A percentile compares a stretch with the other conserved stretches of the same genome.
Evolutionary conservation across 2,797 vertebrate species (phyloP).

Genomic region (Coranthus polyacanthus): DNA sequence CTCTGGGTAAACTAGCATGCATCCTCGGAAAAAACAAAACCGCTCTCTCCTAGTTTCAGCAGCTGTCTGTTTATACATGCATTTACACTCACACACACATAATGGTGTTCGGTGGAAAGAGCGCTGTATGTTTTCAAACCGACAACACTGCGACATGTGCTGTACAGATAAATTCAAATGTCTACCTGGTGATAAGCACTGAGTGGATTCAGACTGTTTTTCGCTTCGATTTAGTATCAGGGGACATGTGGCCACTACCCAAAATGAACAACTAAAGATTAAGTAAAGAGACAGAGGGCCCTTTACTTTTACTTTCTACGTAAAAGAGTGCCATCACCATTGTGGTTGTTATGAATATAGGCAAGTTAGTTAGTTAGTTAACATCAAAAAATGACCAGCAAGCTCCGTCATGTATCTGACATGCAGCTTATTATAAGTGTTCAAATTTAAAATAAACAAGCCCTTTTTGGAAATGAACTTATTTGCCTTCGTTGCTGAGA

Average conservation of each 20-base stretch:
- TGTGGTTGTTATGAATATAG: too few relatives aligned
- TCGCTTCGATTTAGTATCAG: not conserved
- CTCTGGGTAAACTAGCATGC: constrained; percentile 52
- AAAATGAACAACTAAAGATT: too few relatives aligned
- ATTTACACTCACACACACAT: constrained; percentile 17
- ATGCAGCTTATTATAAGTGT: too few relatives aligned
- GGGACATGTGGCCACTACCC: not conserved
- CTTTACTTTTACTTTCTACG: too few relatives aligned
- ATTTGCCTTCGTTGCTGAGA: too few relatives aligned
- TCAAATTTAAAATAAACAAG: too few relatives aligned
- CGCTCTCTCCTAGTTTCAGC: constrained; percentile 35
- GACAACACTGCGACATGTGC: not conserved
- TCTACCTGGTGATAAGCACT: not conserved
- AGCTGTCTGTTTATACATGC: constrained; percentile 25
- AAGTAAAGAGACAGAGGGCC: too few relatives aligned
- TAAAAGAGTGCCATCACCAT: too few relatives aligned
- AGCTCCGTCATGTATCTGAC: too few relatives aligned
- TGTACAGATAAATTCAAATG: constrained; percentile 1
- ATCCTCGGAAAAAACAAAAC: constrained; percentile 60
- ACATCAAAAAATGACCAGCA: too few relatives aligned
- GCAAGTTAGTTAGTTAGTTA: too few relatives aligned
- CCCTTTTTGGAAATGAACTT: too few relatives aligned
- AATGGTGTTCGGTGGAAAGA: constrained; percentile 20
- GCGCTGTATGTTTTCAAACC: constrained; percentile 18
- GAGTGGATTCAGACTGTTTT: not conserved